Evolutionary conservation across 2,113 vertebrate species (phyloP), one percentile per base, ranked within the genome.

Genomic region (Ariopsis seemanni): DNA sequence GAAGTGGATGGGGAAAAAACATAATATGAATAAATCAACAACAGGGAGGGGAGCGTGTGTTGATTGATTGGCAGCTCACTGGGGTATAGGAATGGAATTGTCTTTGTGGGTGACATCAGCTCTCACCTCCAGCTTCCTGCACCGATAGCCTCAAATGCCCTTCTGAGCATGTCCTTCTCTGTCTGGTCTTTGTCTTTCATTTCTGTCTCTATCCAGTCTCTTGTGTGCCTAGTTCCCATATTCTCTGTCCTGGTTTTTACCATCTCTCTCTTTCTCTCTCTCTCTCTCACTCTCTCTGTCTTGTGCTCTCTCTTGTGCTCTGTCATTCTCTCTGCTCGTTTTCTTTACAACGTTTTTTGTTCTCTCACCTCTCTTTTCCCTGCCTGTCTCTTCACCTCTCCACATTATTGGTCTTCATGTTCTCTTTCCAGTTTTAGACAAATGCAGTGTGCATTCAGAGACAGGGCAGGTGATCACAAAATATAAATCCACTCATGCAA

Each of bases 31-130:
- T 91, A 92, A 93, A 93, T 93, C 93, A 91, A 92, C 90, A 92
- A 88, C 58, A 85, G 86, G 87, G 88, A 42, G 89, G 18, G 30
- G 55, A 62, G 30, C 48, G 6, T 83, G 30, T 27, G 80, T 62
- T 93, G 93, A 93, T 89, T 94, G 93, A 93, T 89, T 94, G 93
- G 93, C 93, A 93, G 90, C 91, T 93, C 87, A 85, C 91, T 91
- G 85, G 90, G 90, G 91, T 85, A 89, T 87, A 88, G 89, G 82
- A 90, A 82, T 86, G 81, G 88, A 87, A 86, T 83, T 48, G 22
- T 52, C 52, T 55, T 86, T 11, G 34, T 50, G 84, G 34, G 75
- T 77, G 83, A 55, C 67, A 84, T 71, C 53, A 48, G 34, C 69
- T 34, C 22, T 74, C 69, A 62, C 20, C 84, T 77, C 71, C 34